Evolutionary conservation across 2,797 vertebrate genomes (phyloP), one percentile per base, ranked within the genome.

Genomic region (Morelia viridis): DNA sequence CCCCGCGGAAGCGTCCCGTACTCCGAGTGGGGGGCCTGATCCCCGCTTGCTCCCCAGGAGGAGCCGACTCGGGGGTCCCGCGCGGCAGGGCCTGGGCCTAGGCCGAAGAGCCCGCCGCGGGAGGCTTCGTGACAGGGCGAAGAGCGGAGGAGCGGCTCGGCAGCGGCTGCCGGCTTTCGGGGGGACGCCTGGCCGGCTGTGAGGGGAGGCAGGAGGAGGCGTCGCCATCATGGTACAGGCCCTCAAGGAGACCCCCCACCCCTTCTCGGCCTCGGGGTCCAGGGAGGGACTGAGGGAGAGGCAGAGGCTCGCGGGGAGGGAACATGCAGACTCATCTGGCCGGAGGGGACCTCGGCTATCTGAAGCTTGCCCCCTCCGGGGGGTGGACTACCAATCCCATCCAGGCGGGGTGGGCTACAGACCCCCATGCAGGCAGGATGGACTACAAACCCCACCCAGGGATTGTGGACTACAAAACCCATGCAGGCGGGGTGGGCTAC

Each of bases 1-100:
- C 1, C 53, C 53, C 64, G 26, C 71, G 24, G 41, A 80, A 46
- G 22, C 3, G 11, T 3, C 26, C n/a, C 56, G 12, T 31, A 86
- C 17, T 60, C 3, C 15, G 64, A 7, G 11, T 28, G 28, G 17
- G 2, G 2, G 0, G 2, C 11, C 13, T 4, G 3, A 0, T 12
- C 5, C 26, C 26, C 13, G 9, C 19, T 19, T 6, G 17, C 53
- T n/a, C 84, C 84, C 12, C 53, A n/a, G 15, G 53, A 28, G n/a
- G 7, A 28, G 28, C 28, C 26, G 84, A 80, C 22, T 80, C 58
- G 53, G 84, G 53, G 15, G 53, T 0, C 19, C 35, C 35, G 8
- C 35, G 71, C 22, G 19, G 35, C 19, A 19, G 22, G 19, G 35
- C 35, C 71, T 80, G 71, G 19, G 71, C 35, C 71, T 80, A 80